Evolutionary conservation across 1,140 invertebrate species (phyloP), one percentile per base, ranked within the genome.

Genomic region (Drosophila arawakana): DNA sequence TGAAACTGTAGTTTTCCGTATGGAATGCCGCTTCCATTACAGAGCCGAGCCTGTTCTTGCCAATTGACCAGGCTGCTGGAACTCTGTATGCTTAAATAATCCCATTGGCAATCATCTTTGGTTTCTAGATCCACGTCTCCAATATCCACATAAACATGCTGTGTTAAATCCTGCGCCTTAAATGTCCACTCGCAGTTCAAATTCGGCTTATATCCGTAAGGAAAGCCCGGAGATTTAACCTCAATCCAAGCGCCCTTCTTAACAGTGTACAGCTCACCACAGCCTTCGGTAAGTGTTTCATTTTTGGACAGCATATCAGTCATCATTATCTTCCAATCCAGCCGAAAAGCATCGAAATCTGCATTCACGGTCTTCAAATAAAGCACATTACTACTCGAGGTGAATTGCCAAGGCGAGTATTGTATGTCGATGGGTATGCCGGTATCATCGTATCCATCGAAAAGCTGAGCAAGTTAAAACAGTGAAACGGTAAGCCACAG

Each of bases 121-220:
- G 93, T 91, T 92, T 96, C 95, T 1, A 97, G 63, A 46, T 94
- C 81, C 13, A 95, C 92, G 0, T 92, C 76, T 3, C 83, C 71
- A 73, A 96, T 93, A 46, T 81, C 79, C 0, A 96, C 61, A 35
- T 66, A 77, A 9, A 96, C 80, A 84, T 96, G 96, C 15, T 94
- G 93, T 6, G 94, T 93, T 7, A 92, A 80, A 50, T 88, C 75
- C 7, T 93, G 91, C 4, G 94, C 91, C 71, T 93, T 93, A 61
- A 97, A 94, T 3, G 94, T 93, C 97, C 97, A 98, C 78, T 94
- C 93, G 88, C 97, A 98, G n/a, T 95, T 92, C 10, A 96, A 77
- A 86, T 96, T 94, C 15, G 92, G 70, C 1, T 78, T 92, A 91
- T 98, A 98, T 10, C 94, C 94, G n/a, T 92, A 13, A 0, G 97